Conservation (phyloP, 2,888 invertebrate species). For the Dermolepida albohirtum region DNA sequence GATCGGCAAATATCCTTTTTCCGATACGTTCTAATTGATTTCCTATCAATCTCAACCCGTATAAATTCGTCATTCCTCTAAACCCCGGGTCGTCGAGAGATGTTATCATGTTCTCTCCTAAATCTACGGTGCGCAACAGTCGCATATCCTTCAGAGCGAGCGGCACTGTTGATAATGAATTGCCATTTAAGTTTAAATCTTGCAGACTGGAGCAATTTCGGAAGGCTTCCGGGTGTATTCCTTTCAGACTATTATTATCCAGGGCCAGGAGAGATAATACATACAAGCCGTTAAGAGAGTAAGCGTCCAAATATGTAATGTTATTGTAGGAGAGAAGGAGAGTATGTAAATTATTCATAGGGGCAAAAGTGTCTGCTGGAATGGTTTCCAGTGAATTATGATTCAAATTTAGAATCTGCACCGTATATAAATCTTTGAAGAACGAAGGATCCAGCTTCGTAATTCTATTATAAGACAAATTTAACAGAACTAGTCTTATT, state of each 20-base stretch:
- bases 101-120: conserved; percentile 91
- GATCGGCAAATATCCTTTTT: conserved; percentile 81
- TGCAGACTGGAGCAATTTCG: conserved; percentile 91
- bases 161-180: conserved; percentile 84
- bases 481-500: conserved; percentile 87
- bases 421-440: conserved; percentile 86
- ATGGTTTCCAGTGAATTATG: conserved; percentile 87
- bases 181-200: conserved; percentile 91
- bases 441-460: conserved; percentile 84
- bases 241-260: conserved; percentile 86
- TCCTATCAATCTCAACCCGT: conserved; percentile 88
- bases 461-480: conserved; percentile 87
- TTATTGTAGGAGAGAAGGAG: conserved; percentile 88
- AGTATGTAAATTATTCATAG: conserved; percentile 93
- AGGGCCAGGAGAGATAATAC: conserved; percentile 86
- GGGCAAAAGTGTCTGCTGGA: conserved; percentile 88
- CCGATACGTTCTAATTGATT: conserved; percentile 88
- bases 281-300: conserved; percentile 88
- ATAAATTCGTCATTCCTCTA: conserved; percentile 85
- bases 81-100: conserved; percentile 85
- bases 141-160: conserved; percentile 87
- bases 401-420: conserved; percentile 87
- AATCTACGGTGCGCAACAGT: conserved; percentile 86
- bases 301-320: conserved; percentile 85
- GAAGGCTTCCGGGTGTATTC: conserved; percentile 88